Percentiles rank a stretch among this genome's conserved stretches.
These are phyloP conservation scores for Cromileptes altivelis DNA, from an alignment of 2,113 vertebrate species.

Conservation along the genomic window DNA sequence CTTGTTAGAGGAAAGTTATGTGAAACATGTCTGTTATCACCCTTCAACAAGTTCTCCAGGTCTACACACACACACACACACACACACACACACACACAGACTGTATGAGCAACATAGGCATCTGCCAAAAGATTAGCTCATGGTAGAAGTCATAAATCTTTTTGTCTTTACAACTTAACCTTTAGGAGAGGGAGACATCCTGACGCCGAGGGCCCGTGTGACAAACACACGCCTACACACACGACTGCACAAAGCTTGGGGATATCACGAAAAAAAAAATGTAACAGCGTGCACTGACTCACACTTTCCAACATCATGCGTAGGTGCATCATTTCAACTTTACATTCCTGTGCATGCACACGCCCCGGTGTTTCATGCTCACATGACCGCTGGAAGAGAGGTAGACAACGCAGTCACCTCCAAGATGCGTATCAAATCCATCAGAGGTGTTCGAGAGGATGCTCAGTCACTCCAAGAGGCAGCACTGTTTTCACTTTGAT, in stretches of 20 bases:
- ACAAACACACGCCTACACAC: slow-evolving; percentile 68
- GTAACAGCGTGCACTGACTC: slow-evolving; percentile 39
- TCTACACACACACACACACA: slow-evolving; percentile 23
- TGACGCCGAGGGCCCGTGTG: slow-evolving; percentile 77
- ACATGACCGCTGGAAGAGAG: neutral
- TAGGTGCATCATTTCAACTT: neutral
- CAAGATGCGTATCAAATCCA: slow-evolving; percentile 1
- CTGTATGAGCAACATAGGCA: slow-evolving; percentile 45
- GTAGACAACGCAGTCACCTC: slow-evolving; percentile 16
- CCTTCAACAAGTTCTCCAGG: slow-evolving; percentile 49
- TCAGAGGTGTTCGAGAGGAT: slow-evolving; percentile 9
- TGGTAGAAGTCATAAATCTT: slow-evolving; percentile 76
- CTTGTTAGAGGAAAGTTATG: slow-evolving; percentile 39
- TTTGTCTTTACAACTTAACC: slow-evolving; percentile 73
- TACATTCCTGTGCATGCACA: slow-evolving; percentile 26
- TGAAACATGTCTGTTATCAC: slow-evolving; percentile 44
- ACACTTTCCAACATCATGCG: slow-evolving; percentile 25
- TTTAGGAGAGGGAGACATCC: slow-evolving; percentile 79
- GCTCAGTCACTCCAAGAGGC: neutral
- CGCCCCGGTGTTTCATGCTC: neutral
- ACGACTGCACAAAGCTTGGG: neutral
- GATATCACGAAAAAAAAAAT: slow-evolving; percentile 4
- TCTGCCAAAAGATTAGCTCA: slow-evolving; percentile 77
- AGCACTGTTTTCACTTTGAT: neutral
- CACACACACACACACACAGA: slow-evolving; percentile 32